phyloP scores from a whole-genome alignment of 2,797 vertebrate species.

The Cyprinella venusta region DNA sequence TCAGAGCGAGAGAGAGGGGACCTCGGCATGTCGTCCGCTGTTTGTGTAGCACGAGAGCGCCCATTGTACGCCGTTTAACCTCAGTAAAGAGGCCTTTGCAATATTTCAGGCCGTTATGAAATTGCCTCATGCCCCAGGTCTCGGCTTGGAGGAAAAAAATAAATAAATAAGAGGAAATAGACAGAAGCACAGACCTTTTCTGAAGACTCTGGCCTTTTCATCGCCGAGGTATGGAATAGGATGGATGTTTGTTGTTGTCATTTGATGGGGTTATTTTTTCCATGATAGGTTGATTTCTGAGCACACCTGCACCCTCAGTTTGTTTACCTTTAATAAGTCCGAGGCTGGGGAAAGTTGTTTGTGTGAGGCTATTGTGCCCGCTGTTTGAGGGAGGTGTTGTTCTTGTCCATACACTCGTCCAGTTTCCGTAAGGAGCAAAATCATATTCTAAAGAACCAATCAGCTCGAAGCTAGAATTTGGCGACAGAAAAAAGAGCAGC shows the following conservation, averaged over 20 bases:
- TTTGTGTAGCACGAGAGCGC: constrained; percentile 13
- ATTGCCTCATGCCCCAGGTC: constrained; percentile 26
- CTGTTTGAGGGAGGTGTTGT: background rate
- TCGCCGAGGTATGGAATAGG: constrained; percentile 24
- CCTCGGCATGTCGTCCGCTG: background rate
- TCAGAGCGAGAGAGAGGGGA: background rate
- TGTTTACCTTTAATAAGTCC: constrained; percentile 47
- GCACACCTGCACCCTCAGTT: constrained; percentile 33
- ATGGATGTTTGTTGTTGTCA: constrained; percentile 35
- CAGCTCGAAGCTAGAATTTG: background rate
- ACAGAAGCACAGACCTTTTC: constrained; percentile 31
- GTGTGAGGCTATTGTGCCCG: background rate
- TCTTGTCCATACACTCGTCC: background rate
- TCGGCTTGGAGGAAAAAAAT: background rate
- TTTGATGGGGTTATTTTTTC: constrained; percentile 40
- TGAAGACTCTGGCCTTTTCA: constrained; percentile 34
- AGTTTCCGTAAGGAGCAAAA: background rate
- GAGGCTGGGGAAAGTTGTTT: constrained; percentile 13
- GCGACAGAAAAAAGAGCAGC: background rate
- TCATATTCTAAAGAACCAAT: background rate
- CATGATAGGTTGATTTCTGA: constrained; percentile 38
- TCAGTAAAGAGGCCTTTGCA: constrained; percentile 31
- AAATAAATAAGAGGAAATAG: constrained; percentile 13
- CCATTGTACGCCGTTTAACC: constrained; percentile 25
- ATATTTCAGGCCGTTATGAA: constrained; percentile 32